Evolutionary conservation across 2,113 vertebrate species (phyloP), one percentile per base, ranked within the genome.

Genomic region (Carassius gibelio): DNA sequence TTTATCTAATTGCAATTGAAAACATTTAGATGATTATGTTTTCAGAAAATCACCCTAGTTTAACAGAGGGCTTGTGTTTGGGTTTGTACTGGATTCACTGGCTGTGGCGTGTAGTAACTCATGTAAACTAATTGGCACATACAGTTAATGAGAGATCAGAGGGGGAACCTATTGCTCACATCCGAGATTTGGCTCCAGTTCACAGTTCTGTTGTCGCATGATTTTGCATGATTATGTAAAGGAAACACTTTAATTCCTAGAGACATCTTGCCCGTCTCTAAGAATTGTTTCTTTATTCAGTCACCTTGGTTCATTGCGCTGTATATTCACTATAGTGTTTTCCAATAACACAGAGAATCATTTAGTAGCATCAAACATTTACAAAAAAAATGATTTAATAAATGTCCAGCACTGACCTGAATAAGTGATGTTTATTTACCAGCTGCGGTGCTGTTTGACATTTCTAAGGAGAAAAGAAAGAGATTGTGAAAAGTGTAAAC

Each of bases 161-260:
- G 81, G 87, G 8, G 79, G 15, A 10, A 76, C 36, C 23, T 10
- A 10, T 75, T 68, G 19, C 75, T 86, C 69, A 84, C 87, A 79
- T 90, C 88, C 85, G 83, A 61, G 76, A 61, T 79, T 30, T 81
- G 80, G 83, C 61, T 50, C 77, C 1, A 74, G 74, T 68, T 87
- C 55, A 80, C n/a, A 48, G 36, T 23, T 76, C 72, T 75, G 77
- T 21, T 87, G 83, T 91, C 87, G 87, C 84, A 81, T 76, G 87
- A 76, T 89, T 84, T 75, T 30, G 81, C n/a, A 74, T 64, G 82
- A 86, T 92, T 92, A 89, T 80, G 82, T 93, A 92, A 94, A 91
- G 3, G 83, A 83, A 87, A 23, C 87, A 55, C 80, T 71, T 77
- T 92, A 72, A 82, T 26, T 55, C 66, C 59, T 68, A 62, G 48